Evolutionary conservation across 2,888 invertebrate species (phyloP).

Genomic region (Tachina lurida): DNA sequence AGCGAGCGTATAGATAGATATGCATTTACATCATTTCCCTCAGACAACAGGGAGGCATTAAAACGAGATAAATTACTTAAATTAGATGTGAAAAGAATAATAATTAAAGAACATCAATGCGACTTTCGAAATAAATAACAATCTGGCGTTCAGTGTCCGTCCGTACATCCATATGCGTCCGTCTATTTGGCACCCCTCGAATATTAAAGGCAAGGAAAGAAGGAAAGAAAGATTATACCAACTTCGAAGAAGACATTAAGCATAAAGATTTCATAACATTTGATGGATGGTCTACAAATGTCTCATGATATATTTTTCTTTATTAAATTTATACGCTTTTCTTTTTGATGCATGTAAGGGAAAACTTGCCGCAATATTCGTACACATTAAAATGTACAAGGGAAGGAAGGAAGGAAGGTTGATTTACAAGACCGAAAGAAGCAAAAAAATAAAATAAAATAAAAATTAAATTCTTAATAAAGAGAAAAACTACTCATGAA

Average conservation of each 20-base stretch:
- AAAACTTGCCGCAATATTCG: slow-evolving; percentile 1
- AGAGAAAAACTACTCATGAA: slow-evolving; percentile 19
- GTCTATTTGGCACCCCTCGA: slow-evolving; percentile 59
- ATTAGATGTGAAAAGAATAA: slow-evolving; percentile 54
- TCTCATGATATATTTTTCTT: slow-evolving; percentile 36
- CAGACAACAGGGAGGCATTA: slow-evolving; percentile 1
- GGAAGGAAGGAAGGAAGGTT: background rate
- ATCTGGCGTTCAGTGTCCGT: slow-evolving; percentile 51
- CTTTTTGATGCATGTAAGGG: slow-evolving; percentile 48
- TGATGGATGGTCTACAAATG: slow-evolving; percentile 64
- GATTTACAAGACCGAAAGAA: background rate
- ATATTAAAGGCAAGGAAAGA: background rate
- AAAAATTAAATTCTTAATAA: background rate
- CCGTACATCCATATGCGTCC: slow-evolving; percentile 18
- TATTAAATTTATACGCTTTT: slow-evolving; percentile 47
- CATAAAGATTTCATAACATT: slow-evolving; percentile 53
- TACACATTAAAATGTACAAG: background rate
- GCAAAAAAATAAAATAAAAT: background rate
- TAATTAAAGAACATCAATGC: slow-evolving; percentile 52
- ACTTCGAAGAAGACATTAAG: slow-evolving; percentile 23
- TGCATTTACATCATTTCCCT: slow-evolving; percentile 26
- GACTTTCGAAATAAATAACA: slow-evolving; percentile 50
- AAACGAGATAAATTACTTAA: slow-evolving; percentile 29
- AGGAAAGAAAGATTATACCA: slow-evolving; percentile 18
- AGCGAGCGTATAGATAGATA: background rate